A percentile compares a stretch with the other conserved stretches of the same genome.
These are phyloP conservation scores for Cydia strobilella DNA, from an alignment of 1,140 invertebrate genomes.

Conservation along the genomic window DNA sequence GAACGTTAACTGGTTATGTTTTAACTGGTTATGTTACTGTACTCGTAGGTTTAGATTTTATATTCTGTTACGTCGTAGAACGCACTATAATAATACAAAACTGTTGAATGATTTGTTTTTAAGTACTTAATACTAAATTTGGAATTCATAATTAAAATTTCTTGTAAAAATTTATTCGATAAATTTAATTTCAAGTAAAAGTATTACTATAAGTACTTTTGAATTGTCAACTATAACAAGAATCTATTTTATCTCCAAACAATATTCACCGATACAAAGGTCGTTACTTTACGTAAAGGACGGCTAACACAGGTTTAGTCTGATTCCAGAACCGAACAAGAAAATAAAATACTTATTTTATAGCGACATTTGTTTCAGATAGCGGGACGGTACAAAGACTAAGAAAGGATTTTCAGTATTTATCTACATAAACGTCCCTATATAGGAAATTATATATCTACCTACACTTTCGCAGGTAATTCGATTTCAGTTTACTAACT, in stretches of 20 bases:
- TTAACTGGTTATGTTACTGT: too few species aligned
- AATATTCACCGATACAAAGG: neutral
- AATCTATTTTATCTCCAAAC: slow-evolving; percentile 3
- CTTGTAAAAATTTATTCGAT: neutral
- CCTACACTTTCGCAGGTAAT: too few species aligned
- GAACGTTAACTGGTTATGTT: neutral
- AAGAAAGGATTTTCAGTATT: neutral
- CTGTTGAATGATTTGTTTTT: neutral
- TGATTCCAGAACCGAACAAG: neutral
- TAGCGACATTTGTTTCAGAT: neutral
- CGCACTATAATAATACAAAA: neutral
- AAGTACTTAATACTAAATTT: neutral
- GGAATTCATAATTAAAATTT: neutral
- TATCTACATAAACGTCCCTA: neutral
- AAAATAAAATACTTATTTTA: slow-evolving; percentile 2
- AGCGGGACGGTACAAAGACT: neutral
- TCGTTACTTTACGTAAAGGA: slow-evolving; percentile 15
- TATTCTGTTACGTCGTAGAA: neutral
- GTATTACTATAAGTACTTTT: neutral
- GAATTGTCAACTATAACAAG: neutral
- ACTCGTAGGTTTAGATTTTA: neutral
- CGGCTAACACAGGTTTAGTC: slow-evolving; percentile 7
- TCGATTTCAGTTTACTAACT: too few species aligned
- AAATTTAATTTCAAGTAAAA: neutral
- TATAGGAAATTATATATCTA: too few species aligned